Conservation (phyloP, 2,113 vertebrate genomes). For the Siniperca knerii region DNA sequence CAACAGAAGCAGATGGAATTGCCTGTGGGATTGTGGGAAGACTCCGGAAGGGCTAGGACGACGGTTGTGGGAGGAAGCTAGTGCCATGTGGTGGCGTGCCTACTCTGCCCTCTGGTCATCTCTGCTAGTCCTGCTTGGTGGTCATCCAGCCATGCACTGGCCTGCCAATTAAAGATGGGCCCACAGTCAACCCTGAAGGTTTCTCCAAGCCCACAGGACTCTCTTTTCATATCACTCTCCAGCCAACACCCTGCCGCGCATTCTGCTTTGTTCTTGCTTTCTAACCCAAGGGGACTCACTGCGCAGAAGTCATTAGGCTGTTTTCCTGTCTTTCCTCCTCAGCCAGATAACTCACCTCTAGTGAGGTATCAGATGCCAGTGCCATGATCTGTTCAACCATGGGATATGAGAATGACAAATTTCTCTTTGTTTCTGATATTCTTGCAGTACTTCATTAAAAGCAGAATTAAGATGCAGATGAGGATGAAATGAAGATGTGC, state of each 20-base stretch:
- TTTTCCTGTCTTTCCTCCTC: slow-evolving; percentile 38
- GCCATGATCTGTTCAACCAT: slow-evolving; percentile 43
- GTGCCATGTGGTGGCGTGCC: slow-evolving; percentile 79
- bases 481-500: slow-evolving; percentile 38
- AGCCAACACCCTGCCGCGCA: slow-evolving; percentile 56
- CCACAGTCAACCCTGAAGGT: slow-evolving; percentile 76
- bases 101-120: slow-evolving; percentile 75
- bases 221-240: slow-evolving; percentile 46
- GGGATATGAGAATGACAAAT: slow-evolving; percentile 32
- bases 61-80: slow-evolving; percentile 56
- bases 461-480: slow-evolving; percentile 55
- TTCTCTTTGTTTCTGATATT: slow-evolving; percentile 47
- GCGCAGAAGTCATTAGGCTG: slow-evolving; percentile 40
- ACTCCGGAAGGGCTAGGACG: slow-evolving; percentile 64
- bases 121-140: slow-evolving; percentile 75
- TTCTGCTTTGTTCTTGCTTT: slow-evolving; percentile 66
- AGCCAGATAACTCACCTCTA: slow-evolving; percentile 65
- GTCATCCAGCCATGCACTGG: slow-evolving; percentile 74
- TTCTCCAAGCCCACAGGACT: slow-evolving; percentile 55
- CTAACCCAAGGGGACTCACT: slow-evolving; percentile 45
- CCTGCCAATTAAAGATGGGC: slow-evolving; percentile 83
- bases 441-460: slow-evolving; percentile 36
- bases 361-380: slow-evolving; percentile 39
- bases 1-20: slow-evolving; percentile 80
- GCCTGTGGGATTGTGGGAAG: slow-evolving; percentile 79